Evolutionary conservation across 2,888 invertebrate species (phyloP).

Genomic region (Nudaria mundana): DNA sequence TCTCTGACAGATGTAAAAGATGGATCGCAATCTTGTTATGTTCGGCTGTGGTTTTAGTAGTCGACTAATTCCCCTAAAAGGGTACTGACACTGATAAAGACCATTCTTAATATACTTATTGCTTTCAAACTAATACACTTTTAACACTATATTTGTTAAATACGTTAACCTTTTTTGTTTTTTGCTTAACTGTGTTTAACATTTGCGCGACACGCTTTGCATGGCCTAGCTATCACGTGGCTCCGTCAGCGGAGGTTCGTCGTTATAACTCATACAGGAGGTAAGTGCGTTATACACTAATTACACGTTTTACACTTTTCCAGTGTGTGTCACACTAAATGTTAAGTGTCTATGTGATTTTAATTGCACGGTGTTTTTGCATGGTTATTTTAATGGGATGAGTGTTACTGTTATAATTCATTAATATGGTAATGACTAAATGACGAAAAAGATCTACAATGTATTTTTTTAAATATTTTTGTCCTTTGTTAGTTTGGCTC

Average conservation of each 20-base stretch:
- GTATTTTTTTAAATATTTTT: too few relatives aligned
- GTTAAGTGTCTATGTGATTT: neutral
- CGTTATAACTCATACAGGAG: conserved; percentile 36
- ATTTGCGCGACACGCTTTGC: conserved; percentile 22
- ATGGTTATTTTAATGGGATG: neutral
- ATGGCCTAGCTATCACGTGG: conserved; percentile 46
- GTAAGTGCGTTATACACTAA: conserved; percentile 26
- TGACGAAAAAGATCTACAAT: too few relatives aligned
- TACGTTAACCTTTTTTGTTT: neutral
- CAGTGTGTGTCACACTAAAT: neutral
- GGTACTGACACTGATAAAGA: too few relatives aligned
- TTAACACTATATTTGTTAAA: too few relatives aligned
- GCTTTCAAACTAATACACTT: too few relatives aligned
- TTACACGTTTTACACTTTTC: neutral
- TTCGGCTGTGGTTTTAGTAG: too few relatives aligned
- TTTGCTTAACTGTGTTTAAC: neutral
- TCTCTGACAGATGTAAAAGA: too few relatives aligned
- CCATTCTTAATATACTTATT: too few relatives aligned
- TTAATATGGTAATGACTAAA: too few relatives aligned
- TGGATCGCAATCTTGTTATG: too few relatives aligned
- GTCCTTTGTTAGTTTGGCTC: too few relatives aligned
- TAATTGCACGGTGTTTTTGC: conserved; percentile 1
- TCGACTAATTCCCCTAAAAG: too few relatives aligned
- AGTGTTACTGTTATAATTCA: neutral
- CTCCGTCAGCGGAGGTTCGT: conserved; percentile 45